Conservation (phyloP, 1,140 invertebrate species). For the Anastrepha obliqua region DNA sequence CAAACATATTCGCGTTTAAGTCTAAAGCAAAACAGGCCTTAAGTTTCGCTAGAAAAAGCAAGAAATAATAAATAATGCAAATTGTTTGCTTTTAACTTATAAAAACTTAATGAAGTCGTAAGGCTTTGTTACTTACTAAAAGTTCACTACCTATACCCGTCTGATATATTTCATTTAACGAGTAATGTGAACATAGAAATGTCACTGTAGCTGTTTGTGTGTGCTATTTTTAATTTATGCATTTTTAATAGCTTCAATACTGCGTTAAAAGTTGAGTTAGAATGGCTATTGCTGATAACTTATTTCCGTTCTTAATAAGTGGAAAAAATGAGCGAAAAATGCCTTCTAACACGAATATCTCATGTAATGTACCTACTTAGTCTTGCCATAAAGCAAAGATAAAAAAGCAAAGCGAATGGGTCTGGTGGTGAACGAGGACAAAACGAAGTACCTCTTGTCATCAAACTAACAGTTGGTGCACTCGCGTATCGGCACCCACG, state of each 20-base stretch:
- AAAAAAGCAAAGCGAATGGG: too few relatives aligned
- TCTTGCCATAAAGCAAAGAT: too few relatives aligned
- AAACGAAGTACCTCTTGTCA: too few relatives aligned
- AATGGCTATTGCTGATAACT: too few relatives aligned
- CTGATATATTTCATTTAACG: not conserved
- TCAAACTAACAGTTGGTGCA: too few relatives aligned
- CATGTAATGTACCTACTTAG: too few relatives aligned
- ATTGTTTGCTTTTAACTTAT: conserved; percentile 9
- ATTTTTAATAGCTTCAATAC: not conserved
- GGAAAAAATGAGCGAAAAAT: too few relatives aligned
- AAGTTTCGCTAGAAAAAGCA: not conserved
- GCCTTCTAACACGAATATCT: too few relatives aligned
- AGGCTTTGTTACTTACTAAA: not conserved
- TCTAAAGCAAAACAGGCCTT: not conserved
- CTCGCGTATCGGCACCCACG: too few relatives aligned
- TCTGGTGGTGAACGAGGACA: too few relatives aligned
- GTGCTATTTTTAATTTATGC: not conserved
- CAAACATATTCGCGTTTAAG: not conserved
- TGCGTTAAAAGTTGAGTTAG: too few relatives aligned
- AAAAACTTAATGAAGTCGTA: conserved; percentile 28
- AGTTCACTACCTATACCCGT: not conserved
- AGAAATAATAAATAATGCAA: conserved; percentile 6
- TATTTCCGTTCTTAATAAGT: too few relatives aligned
- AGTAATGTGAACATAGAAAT: not conserved
- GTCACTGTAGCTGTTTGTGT: not conserved